These are phyloP conservation scores for Hucho hucho DNA, from an alignment of 2,113 vertebrate genomes.

Conservation along the genomic window DNA sequence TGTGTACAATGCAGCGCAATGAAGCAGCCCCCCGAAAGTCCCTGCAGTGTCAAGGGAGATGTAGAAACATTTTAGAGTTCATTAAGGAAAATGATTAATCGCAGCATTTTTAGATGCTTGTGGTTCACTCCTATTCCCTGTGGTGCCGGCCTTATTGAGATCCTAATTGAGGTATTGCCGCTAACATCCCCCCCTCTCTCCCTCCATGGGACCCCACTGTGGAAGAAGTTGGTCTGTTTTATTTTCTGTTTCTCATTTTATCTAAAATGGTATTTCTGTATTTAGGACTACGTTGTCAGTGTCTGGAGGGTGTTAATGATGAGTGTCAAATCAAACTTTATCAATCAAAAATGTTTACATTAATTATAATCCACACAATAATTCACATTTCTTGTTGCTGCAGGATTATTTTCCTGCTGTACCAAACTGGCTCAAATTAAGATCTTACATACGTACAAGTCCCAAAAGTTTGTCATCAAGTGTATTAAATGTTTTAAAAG, in stretches of 20 bases:
- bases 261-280: conserved; percentile 66
- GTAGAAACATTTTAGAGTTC: conserved; percentile 47
- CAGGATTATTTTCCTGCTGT: no score
- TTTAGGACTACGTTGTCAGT: conserved; percentile 55
- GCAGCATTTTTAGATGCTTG: conserved; percentile 44
- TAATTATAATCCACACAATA: no score
- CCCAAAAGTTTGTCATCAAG: no score
- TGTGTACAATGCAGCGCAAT: not conserved
- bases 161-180: conserved; percentile 35
- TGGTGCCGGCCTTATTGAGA: conserved; percentile 51
- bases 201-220: conserved; percentile 8
- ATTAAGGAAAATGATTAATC: conserved; percentile 51
- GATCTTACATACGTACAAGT: no score
- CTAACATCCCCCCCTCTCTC: not conserved
- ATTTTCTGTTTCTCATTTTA: conserved; percentile 43
- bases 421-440: no score
- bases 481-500: no score
- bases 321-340: conserved; percentile 8
- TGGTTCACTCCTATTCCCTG: conserved; percentile 47
- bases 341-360: no score
- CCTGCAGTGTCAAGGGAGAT: conserved; percentile 16
- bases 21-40: conserved; percentile 13
- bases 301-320: conserved; percentile 55
- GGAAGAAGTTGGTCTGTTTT: conserved; percentile 44
- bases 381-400: no score